A percentile compares a stretch with the other conserved stretches of the same genome.
Conservation (phyloP, 2,797 vertebrate species). For the Falco columbarius region DNA sequence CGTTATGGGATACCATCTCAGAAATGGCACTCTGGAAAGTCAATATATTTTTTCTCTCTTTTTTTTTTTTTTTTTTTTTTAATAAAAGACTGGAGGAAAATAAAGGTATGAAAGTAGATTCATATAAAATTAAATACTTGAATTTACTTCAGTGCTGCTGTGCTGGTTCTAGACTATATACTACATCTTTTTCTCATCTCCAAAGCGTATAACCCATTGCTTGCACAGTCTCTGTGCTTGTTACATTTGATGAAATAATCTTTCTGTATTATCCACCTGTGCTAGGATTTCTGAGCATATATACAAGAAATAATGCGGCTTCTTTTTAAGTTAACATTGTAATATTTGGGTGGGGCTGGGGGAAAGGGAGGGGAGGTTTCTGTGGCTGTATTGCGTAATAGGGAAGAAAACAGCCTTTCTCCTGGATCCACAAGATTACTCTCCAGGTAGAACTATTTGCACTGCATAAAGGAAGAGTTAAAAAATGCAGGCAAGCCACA, state of each 20-base stretch:
- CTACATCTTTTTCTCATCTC: not conserved
- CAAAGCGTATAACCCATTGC: not conserved
- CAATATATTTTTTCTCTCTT: not conserved
- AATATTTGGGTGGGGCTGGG: not conserved
- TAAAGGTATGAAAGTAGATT: slow-evolving; percentile 15
- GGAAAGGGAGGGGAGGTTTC: not conserved
- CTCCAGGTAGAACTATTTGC: not conserved
- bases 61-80: not conserved
- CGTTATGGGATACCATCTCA: slow-evolving; percentile 7
- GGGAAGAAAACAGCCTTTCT: not conserved
- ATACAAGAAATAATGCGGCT: not conserved
- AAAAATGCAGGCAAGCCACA: not conserved
- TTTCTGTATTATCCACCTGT: not conserved
- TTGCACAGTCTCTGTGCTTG: not conserved
- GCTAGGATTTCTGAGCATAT: not conserved
- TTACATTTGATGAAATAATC: not conserved
- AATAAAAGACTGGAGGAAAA: not conserved
- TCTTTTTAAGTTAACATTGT: not conserved
- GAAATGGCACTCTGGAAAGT: slow-evolving; percentile 32
- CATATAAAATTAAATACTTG: not conserved
- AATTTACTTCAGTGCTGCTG: not conserved
- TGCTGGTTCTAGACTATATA: not conserved
- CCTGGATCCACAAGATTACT: not conserved
- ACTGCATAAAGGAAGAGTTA: not conserved
- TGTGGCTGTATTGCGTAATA: not conserved